Evolutionary conservation across 1,140 invertebrate genomes (phyloP), one percentile per base, ranked within the genome.

Genomic region (Pseudachorutes palmiensis): DNA sequence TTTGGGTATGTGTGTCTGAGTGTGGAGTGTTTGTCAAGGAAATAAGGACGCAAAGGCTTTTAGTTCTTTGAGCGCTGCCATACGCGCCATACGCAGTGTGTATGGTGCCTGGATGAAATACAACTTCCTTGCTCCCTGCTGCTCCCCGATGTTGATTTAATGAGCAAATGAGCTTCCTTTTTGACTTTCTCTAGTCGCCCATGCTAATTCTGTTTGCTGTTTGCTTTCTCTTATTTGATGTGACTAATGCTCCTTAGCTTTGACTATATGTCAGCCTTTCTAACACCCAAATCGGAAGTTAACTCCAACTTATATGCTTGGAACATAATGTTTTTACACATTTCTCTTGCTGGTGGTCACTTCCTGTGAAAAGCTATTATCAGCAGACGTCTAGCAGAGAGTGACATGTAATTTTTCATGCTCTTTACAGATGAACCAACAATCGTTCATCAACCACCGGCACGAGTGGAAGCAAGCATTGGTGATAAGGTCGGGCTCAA

Each of bases 401-500:
- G 30, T 31, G 28, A 68, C 26, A 16, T 63, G 22, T 65, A 41
- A 62, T 61, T 66, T 61, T 62, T 70, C 51, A 55, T 24, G 48
- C 58, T 72, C 58, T 68, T 65, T 41, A n/a, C 72, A 76, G 75
- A 75, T 70, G 75, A 75, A 51, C 72, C 75, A 28, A 72, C 70
- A 49, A 75, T 75, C 57, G 67, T 74, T 64, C 65, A 74, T 64
- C 72, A 76, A 41, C 85, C 86, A 65, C 79, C 82, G 14, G 78
- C 80, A 22, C 84, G 86, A 75, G 81, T 89, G 69, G 88, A 92
- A 73, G 89, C 91, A 16, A 86, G 87, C 51, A 81, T 92, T 24
- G 90, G 90, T 30, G 90, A 89, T 12, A 88, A 88, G 45, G 88
- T 92, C 2, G 88, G 89, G 60, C 80, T 92, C 19, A 87, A 90